Evolutionary conservation across 2,888 invertebrate genomes (phyloP), one percentile per base, ranked within the genome.

Genomic region (Cryptosula pallasiana): DNA sequence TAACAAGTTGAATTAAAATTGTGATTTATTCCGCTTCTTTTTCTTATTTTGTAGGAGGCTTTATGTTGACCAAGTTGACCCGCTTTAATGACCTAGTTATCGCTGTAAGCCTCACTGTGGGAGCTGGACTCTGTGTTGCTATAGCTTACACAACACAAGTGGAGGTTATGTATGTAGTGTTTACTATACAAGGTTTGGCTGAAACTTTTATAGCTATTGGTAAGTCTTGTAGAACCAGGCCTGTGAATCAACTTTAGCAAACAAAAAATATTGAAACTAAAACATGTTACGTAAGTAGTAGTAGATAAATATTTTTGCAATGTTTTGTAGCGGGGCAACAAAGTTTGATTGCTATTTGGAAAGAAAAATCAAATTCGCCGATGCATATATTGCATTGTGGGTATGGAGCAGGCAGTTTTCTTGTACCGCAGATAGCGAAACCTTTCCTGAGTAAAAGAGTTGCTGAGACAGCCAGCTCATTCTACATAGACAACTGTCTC

Each of bases 141-240:
- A 63, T 63, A 27, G 63, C 63, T n/a, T 63, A 63, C 32, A 63
- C 63, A 9, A 20, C 63, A 27, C 32, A 63, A 27, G 13, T 63
- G 20, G 32, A 32, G 32, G 9, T 34, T 5, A 25, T 63, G 27
- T 63, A 25, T 32, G 3, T 63, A 32, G 63, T 29, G 32, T 63
- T 63, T 32, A 63, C 63, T 5, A 32, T 63, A 13, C 63, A 63
- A 32, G 63, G 63, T 16, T 2, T 63, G 9, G 63, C 32, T 9
- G 63, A 63, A 32, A 63, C 63, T 13, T 63, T 63, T 27, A 63
- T 63, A 32, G 63, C 63, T 32, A 63, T 63, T 63, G 63, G 63
- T 32, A 32, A 63, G 55, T 55, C 3, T 55, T 45, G 45, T n/a
- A n/a, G n/a, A n/a, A n/a, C n/a, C n/a, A n/a, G n/a, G n/a, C n/a